Conservation (phyloP, 2,888 invertebrate species). For the Lycophotia porphyrea region DNA sequence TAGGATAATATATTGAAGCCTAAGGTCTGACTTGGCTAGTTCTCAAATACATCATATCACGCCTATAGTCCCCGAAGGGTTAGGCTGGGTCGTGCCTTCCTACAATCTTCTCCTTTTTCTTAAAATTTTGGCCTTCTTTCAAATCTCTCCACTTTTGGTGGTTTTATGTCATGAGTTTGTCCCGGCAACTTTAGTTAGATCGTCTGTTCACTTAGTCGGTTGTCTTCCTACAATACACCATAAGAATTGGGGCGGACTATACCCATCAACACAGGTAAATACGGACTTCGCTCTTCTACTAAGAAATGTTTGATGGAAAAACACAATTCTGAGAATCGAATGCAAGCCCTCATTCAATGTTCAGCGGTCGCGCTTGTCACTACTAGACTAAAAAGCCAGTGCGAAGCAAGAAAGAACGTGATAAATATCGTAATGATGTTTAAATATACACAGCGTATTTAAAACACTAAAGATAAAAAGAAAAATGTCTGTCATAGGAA, state of each 20-base stretch:
- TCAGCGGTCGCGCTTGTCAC: background rate
- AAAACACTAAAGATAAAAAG: constrained; percentile 18
- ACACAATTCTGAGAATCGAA: background rate
- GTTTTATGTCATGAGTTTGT: no score
- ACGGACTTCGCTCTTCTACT: background rate
- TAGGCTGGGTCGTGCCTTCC: no score
- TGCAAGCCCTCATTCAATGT: background rate
- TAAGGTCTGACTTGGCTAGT: no score
- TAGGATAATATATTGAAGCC: no score
- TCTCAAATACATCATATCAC: no score
- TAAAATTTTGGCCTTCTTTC: no score
- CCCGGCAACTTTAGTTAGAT: background rate
- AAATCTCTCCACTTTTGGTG: no score
- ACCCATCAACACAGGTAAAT: background rate
- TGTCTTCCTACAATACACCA: background rate
- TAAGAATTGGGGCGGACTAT: background rate
- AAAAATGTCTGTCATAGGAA: constrained; percentile 16
- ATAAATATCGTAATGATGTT: background rate
- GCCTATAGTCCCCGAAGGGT: no score
- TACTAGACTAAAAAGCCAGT: background rate
- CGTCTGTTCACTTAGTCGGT: background rate
- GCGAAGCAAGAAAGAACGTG: background rate
- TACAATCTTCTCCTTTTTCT: no score
- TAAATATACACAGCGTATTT: constrained; percentile 12
- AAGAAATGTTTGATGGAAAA: background rate